Percentiles rank a stretch among this genome's conserved stretches.
Evolutionary conservation across 2,888 invertebrate species (phyloP).

Genomic region (Platycheirus rosarum): DNA sequence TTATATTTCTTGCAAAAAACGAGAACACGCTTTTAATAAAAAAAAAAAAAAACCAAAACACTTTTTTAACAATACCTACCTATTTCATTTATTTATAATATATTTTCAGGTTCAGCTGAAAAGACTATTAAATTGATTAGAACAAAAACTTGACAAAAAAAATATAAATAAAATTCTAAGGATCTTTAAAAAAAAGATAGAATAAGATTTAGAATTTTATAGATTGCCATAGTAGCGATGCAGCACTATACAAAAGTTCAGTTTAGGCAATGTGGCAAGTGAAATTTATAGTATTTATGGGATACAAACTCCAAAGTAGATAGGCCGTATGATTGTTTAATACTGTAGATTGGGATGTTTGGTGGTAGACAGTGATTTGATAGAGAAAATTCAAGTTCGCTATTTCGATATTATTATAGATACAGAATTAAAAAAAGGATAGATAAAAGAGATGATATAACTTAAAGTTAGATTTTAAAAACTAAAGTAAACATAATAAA

Average conservation of each 20-base stretch:
- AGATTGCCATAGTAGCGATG: neutral
- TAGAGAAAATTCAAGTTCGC: slow-evolving; percentile 14
- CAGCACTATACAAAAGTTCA: neutral
- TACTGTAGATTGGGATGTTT: slow-evolving; percentile 40
- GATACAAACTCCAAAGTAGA: slow-evolving; percentile 30
- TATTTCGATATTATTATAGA: neutral
- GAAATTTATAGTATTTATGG: slow-evolving; percentile 14
- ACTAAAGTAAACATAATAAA: neutral
- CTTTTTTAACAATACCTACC: slow-evolving; percentile 29
- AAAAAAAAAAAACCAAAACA: neutral
- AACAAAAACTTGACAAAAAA: neutral
- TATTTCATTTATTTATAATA: slow-evolving; percentile 9
- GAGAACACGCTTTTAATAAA: neutral
- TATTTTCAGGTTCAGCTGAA: slow-evolving; percentile 38
- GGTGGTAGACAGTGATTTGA: slow-evolving; percentile 39
- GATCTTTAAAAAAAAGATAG: slow-evolving; percentile 2
- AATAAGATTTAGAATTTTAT: neutral
- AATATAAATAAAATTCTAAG: neutral
- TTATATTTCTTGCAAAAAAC: neutral
- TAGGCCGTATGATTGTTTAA: slow-evolving; percentile 35
- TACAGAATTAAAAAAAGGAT: neutral
- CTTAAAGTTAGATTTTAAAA: neutral
- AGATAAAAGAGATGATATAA: neutral
- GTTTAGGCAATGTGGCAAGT: slow-evolving; percentile 16
- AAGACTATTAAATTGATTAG: slow-evolving; percentile 11